These are phyloP conservation scores for Bergia puertoricense DNA, from an alignment of 92 coral and sea anemone species.

Conservation along the genomic window DNA sequence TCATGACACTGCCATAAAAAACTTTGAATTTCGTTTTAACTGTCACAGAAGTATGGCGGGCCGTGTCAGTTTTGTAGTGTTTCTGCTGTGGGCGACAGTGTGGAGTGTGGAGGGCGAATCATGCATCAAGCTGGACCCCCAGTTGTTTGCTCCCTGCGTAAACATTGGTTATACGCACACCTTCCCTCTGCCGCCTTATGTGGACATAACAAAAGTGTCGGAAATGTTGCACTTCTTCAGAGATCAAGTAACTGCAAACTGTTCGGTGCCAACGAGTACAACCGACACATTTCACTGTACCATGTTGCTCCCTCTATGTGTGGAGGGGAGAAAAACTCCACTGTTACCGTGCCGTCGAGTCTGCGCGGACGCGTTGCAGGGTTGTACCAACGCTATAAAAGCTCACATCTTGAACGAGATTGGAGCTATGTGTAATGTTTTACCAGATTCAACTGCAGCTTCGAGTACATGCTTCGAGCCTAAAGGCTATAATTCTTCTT, in stretches of 20 bases:
- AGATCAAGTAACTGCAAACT: constrained; percentile 29
- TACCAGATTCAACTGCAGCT: constrained; percentile 29
- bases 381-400: constrained; percentile 8
- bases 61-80: background rate
- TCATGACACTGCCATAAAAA: background rate
- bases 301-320: constrained; percentile 29
- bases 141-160: constrained; percentile 24
- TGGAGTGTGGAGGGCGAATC: background rate
- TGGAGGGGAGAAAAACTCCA: constrained; percentile 1
- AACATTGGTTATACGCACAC: constrained; percentile 25
- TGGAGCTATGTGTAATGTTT: constrained; percentile 38
- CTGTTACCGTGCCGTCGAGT: constrained; percentile 32
- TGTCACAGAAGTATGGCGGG: background rate
- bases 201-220: constrained; percentile 16
- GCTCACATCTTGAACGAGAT: constrained; percentile 26
- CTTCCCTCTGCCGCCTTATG: constrained; percentile 21
- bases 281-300: constrained; percentile 29
- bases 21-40: background rate
- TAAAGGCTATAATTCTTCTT: constrained; percentile 17
- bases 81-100: background rate
- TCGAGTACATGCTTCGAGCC: constrained; percentile 27
- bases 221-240: constrained; percentile 9
- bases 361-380: constrained; percentile 12
- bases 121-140: constrained; percentile 34
- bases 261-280: constrained; percentile 12